Evolutionary conservation across 1,140 invertebrate genomes (phyloP).

Genomic region (Pinna nobilis): DNA sequence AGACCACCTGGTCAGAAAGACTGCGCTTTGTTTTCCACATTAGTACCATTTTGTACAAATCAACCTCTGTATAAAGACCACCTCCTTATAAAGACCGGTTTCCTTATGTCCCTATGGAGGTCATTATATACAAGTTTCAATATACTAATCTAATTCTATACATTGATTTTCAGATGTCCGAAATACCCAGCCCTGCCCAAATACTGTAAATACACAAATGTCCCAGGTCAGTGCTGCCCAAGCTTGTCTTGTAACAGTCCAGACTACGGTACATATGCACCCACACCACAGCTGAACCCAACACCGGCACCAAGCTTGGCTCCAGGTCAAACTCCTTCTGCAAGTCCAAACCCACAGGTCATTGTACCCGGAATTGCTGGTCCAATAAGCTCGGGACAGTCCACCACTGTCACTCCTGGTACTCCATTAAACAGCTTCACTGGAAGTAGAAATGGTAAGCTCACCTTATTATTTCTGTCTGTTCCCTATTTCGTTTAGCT

Average conservation of each 20-base stretch:
- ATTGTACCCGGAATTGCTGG: conserved; percentile 27
- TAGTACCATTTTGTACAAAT: conserved; percentile 22
- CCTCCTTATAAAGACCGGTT: neutral
- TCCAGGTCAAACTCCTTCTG: conserved; percentile 28
- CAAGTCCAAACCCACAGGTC: conserved; percentile 27
- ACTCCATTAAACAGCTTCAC: conserved; percentile 24
- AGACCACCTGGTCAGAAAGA: no score
- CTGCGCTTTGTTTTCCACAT: conserved; percentile 46
- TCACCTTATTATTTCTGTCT: neutral
- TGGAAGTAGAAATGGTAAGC: conserved; percentile 32
- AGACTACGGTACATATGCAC: conserved; percentile 57
- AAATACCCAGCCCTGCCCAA: conserved; percentile 55
- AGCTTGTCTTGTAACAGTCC: conserved; percentile 58
- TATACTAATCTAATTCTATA: no score
- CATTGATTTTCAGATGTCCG: conserved; percentile 66
- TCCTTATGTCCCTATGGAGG: no score
- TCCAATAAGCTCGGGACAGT: conserved; percentile 37
- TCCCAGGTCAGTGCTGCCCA: conserved; percentile 63
- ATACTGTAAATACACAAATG: conserved; percentile 51
- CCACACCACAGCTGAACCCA: conserved; percentile 56
- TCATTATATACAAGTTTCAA: no score
- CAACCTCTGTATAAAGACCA: conserved; percentile 27
- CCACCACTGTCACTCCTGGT: conserved; percentile 42
- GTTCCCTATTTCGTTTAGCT: no score
- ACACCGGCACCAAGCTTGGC: conserved; percentile 47